A percentile compares a stretch with the other conserved stretches of the same genome.
Conservation (phyloP, 2,797 vertebrate genomes). For the Cottoperca gobio region DNA sequence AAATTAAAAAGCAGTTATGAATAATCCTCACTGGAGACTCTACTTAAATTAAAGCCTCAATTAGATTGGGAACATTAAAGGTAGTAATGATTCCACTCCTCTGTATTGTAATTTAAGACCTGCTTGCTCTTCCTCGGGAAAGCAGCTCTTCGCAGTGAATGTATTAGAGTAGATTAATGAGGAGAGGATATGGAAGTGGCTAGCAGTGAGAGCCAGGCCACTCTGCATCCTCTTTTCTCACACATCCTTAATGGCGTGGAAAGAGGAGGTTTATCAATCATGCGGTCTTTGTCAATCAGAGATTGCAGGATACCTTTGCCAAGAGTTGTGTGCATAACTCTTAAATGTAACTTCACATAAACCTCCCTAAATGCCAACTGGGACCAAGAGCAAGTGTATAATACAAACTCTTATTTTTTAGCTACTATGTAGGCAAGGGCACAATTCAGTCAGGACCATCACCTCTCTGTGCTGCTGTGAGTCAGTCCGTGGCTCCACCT, state of each 20-base stretch:
- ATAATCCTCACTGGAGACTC: slow-evolving; percentile 84
- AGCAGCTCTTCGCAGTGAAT: slow-evolving; percentile 81
- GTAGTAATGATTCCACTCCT: slow-evolving; percentile 86
- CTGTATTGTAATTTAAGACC: slow-evolving; percentile 86
- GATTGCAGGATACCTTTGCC: slow-evolving; percentile 23
- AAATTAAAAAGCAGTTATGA: slow-evolving; percentile 87
- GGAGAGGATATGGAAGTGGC: slow-evolving; percentile 79
- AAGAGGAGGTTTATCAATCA: slow-evolving; percentile 70
- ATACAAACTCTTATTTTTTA: slow-evolving; percentile 13
- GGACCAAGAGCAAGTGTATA: background rate
- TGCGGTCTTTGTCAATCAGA: slow-evolving; percentile 58
- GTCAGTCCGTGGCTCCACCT: slow-evolving; percentile 75
- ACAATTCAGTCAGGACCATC: slow-evolving; percentile 55
- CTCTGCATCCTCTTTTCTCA: slow-evolving; percentile 64
- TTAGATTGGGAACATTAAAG: slow-evolving; percentile 89
- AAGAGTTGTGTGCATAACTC: slow-evolving; percentile 27
- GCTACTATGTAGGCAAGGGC: slow-evolving; percentile 30
- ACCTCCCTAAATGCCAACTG: background rate
- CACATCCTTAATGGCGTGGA: slow-evolving; percentile 62
- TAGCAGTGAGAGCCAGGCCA: slow-evolving; percentile 68
- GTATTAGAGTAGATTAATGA: slow-evolving; percentile 86
- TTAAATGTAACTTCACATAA: slow-evolving; percentile 23
- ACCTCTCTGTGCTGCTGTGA: slow-evolving; percentile 57
- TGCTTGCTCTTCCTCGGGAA: slow-evolving; percentile 82
- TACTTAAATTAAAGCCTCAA: slow-evolving; percentile 87